Base-by-base conservation (phyloP, 2,888 invertebrate species). In the Xanthostigma xanthostigma region DNA sequence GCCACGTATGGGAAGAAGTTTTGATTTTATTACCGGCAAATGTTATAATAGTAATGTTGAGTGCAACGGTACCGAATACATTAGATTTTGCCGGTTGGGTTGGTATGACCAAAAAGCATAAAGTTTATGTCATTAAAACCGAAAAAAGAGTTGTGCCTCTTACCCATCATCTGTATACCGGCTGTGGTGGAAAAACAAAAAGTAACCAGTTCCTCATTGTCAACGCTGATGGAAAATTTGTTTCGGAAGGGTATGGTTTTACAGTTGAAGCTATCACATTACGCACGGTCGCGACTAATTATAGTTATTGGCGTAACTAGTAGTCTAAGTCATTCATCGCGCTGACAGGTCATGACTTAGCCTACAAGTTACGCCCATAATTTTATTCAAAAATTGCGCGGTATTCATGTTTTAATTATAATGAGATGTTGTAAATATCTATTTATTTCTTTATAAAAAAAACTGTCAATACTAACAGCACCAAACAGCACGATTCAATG, bases 1-100 rank as follows among this genome's bases (percentile, higher is more conserved):
- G 98, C 10, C 94, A 97, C 61, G 98, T 98, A 0, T 99, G 98
- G 98, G 98, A 98, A 67, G 97, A 99, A 69, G 94, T 93, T 1
- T 72, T 98, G 4, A 99, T 98, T 58, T 76, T 99, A 63, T 68
- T 98, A 46, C 97, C 98, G 0, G 79, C 85, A 8, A 92, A 93
- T 64, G 94, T 98, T 8, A 90, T 84, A 57, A 93, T 99, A 52
- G 93, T 99, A 35, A 85, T 98, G 81, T 70, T 99, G 41, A 95
- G 94, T 62, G 98, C 98, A 1, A 99, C 98, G 0, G 97, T 97
- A 27, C 97, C 97, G 0, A 99, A 99, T 66, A 88, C 93, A 0
- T 72, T 92, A 52, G 90, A 96, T 65, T 92, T 98, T 69, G 98
- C 98, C 0, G 83, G 89, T 62, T 92, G 92, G 92, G 84, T 92